Base-by-base conservation (phyloP, 1,140 invertebrate genomes). In the Cotesia chilonis region DNA sequence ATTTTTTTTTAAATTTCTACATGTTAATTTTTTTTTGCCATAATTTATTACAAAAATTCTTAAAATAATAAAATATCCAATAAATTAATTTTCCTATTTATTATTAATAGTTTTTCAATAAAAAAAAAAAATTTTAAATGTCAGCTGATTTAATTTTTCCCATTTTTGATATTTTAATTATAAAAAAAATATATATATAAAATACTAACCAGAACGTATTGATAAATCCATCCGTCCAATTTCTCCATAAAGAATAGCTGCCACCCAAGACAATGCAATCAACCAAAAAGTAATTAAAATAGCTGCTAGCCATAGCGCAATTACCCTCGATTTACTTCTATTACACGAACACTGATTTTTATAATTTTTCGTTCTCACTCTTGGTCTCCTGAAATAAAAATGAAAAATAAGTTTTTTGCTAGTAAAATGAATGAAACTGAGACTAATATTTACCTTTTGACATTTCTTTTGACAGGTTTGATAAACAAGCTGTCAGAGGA, bases 401-500 rank as follows among this genome's bases (percentile, higher is more conserved):
- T 38, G 41, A 20, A 4, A 28, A 71, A 1, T 54, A 41, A 10
- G 55, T 47, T 59, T 17, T 7, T 67, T 36, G 12, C 28, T 36
- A 55, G 6, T 10, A 65, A 70, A 35, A 54, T 28, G 0, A 28
- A 28, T 28, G 28, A 28, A 1, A 28, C 28, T 28, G 28, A 28
- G 28, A 28, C 28, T 28, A 28, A 28, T 28, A 36, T 55, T 79
- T 87, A 88, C 87, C 88, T 84, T 75, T 86, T 87, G 12, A 87
- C 83, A 80, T 89, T 90, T 79, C 90, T 90, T 75, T 88, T 90
- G 28, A 73, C 74, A 12, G 89, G 88, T 63, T 88, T 85, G 60
- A 91, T 84, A 73, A 90, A 87, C 80, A 91, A 79, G 78, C 90
- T 90, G n/a, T 90, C 86, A 66, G 89, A 83, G 75, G 90, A 89